Evolutionary conservation across 2,888 invertebrate species (phyloP), one percentile per base, ranked within the genome.

Genomic region (Furcula furcula): DNA sequence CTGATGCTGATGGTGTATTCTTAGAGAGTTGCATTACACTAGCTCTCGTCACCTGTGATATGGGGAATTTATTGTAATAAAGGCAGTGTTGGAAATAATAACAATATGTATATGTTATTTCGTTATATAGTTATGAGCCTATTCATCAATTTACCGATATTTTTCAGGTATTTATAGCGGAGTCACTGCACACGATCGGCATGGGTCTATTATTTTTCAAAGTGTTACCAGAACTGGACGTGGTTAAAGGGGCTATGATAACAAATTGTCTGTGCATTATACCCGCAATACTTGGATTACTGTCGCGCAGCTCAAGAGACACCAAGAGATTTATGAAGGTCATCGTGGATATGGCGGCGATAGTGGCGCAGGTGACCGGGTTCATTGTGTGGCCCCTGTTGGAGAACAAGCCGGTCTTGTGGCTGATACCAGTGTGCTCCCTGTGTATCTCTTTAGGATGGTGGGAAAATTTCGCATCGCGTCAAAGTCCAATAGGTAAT

Each of bases 401-500:
- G 40, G 94, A 95, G 70, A 93, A 92, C 46, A 92, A 93, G 44
- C 92, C 93, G 0, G 92, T 93, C 31, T 77, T 96, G 21, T 97
- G 95, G 95, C 89, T 97, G 26, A 95, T 98, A 55, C 97, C 98
- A 0, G 88, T 96, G 0, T 91, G 97, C 0, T 91, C 97, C 20
- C 78, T 97, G 34, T 91, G 97, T 59, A 94, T 97, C 46, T 98
- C 98, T 0, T 91, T 96, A 21, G 96, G 97, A 13, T 98, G 98
- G 97, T 99, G 99, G 99, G 98, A 99, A 80, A 99, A 99, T 80
- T 99, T 96, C 71, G 96, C 98, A 1, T 95, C 96, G 37, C 91
- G 93, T 37, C 93, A 95, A 59, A 97, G 98, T 36, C 94, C 96
- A 0, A 91, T 97, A 45, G 94, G 93, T 93, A n/a, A n/a, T n/a